These are phyloP conservation scores for Xylota sylvarum DNA, from an alignment of 2,888 invertebrate species.

Conservation along the genomic window DNA sequence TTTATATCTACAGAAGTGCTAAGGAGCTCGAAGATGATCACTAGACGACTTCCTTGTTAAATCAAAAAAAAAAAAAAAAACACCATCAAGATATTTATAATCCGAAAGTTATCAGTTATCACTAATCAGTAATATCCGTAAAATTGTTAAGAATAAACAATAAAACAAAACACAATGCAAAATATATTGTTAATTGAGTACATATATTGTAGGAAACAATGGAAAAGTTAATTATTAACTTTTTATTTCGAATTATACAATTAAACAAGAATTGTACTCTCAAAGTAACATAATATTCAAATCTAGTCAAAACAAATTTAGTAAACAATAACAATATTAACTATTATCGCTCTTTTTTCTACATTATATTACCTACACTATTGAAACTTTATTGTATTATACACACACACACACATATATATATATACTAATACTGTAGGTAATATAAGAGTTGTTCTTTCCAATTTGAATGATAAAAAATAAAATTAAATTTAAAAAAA, in stretches of 20 bases:
- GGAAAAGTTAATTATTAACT: conserved; percentile 34
- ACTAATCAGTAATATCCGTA: conserved; percentile 68
- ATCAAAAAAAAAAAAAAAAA: conserved; percentile 3
- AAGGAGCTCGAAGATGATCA: conserved; percentile 70
- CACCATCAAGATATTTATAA: conserved; percentile 61
- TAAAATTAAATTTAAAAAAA: conserved; percentile 3
- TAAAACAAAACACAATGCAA: conserved; percentile 2
- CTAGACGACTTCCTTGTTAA: conserved; percentile 31
- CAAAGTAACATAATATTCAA: conserved; percentile 66
- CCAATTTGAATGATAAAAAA: conserved; percentile 53
- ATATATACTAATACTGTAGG: conserved; percentile 57
- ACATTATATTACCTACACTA: conserved; percentile 69
- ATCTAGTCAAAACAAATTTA: conserved; percentile 73
- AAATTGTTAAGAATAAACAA: conserved; percentile 59
- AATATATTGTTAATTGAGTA: conserved; percentile 64
- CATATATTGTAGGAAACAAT: conserved; percentile 46
- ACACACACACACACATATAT: conserved; percentile 56
- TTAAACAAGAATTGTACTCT: conserved; percentile 46
- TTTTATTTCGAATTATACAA: conserved; percentile 62
- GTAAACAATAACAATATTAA: conserved; percentile 43
- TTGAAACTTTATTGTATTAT: conserved; percentile 69
- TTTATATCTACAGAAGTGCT: conserved; percentile 63
- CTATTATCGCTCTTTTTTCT: conserved; percentile 69
- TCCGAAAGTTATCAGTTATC: conserved; percentile 68
- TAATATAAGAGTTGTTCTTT: conserved; percentile 70